These are phyloP conservation scores for Gymnoscopelus braueri DNA, from an alignment of 2,797 vertebrate genomes.

Conservation along the genomic window DNA sequence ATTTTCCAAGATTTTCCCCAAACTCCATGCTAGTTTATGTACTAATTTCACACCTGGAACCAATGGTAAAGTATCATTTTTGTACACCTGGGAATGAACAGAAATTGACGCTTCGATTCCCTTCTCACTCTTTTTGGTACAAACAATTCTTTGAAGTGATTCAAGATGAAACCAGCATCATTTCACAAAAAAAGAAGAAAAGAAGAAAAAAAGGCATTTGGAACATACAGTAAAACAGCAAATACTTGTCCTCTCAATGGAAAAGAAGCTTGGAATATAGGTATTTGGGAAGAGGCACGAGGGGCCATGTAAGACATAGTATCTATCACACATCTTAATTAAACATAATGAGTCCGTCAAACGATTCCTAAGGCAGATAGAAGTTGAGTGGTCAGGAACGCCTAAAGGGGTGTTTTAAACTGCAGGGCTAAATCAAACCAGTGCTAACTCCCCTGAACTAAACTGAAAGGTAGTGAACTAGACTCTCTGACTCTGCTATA, in stretches of 20 bases:
- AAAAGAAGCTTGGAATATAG: constrained; percentile 61
- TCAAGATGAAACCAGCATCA: constrained; percentile 63
- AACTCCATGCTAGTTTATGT: constrained; percentile 81
- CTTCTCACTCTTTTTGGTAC: constrained; percentile 68
- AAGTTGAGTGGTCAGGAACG: constrained; percentile 35
- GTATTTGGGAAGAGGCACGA: constrained; percentile 77
- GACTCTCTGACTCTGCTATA: constrained; percentile 9
- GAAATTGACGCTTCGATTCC: constrained; percentile 41
- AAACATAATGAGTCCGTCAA: constrained; percentile 61
- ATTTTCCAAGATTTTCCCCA: constrained; percentile 80
- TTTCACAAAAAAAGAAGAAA: constrained; percentile 59
- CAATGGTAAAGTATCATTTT: constrained; percentile 64
- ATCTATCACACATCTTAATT: constrained; percentile 69
- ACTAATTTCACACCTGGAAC: constrained; percentile 76
- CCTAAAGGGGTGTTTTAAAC: constrained; percentile 19
- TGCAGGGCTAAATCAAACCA: constrained; percentile 24
- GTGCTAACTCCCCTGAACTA: neutral
- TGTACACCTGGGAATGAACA: constrained; percentile 75
- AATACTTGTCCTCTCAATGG: constrained; percentile 40
- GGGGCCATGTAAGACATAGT: constrained; percentile 77
- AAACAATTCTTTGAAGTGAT: constrained; percentile 64
- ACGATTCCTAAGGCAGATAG: constrained; percentile 64
- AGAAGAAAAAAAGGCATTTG: constrained; percentile 71
- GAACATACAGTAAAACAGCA: constrained; percentile 58
- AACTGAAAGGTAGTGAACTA: constrained; percentile 10